Base-by-base conservation (phyloP, 53 echinoderm and acorn worm species). In the Glandiceps talaboti region DNA sequence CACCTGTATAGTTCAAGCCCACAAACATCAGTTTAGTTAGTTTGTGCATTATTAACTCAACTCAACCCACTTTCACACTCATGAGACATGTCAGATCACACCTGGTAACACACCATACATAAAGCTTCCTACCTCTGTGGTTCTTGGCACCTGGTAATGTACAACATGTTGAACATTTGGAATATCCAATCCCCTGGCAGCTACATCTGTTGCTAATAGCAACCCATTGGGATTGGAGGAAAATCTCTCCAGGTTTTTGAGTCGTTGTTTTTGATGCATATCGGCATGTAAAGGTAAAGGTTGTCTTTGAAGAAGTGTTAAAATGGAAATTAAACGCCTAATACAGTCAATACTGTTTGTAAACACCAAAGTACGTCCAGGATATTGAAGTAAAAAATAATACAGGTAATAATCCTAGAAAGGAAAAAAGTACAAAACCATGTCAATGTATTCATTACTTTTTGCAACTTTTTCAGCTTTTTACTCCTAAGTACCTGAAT, bases 81-180 rank as follows among this genome's bases (percentile, higher is more conserved):
- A n/a, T n/a, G n/a, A n/a, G n/a, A n/a, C n/a, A n/a, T n/a, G n/a
- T n/a, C n/a, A n/a, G n/a, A n/a, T n/a, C n/a, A n/a, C n/a, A n/a
- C n/a, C n/a, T n/a, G n/a, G n/a, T n/a, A n/a, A n/a, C n/a, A n/a
- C n/a, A n/a, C n/a, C n/a, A n/a, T n/a, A n/a, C n/a, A n/a, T n/a
- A n/a, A n/a, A n/a, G n/a, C n/a, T n/a, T n/a, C 77, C 76, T 79
- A 96, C 97, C 93, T 93, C 97, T 76, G 97, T 88, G n/a, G 97
- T 96, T 28, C 93, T 81, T 10, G 97, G 93, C 1, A 93, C 89
- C 82, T 96, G 97, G 75, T 96, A 96, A 76, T 96, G 97, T 28
- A 96, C 90, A 1, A 96, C 97, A 86, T 96, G 92, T 30, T 96
- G 87, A 30, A 95, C 93, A 76, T 96, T 91, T 14, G 97, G 97